These are phyloP conservation scores for Cheilosia vernalis DNA, from an alignment of 2,888 invertebrate genomes.

Conservation along the genomic window DNA sequence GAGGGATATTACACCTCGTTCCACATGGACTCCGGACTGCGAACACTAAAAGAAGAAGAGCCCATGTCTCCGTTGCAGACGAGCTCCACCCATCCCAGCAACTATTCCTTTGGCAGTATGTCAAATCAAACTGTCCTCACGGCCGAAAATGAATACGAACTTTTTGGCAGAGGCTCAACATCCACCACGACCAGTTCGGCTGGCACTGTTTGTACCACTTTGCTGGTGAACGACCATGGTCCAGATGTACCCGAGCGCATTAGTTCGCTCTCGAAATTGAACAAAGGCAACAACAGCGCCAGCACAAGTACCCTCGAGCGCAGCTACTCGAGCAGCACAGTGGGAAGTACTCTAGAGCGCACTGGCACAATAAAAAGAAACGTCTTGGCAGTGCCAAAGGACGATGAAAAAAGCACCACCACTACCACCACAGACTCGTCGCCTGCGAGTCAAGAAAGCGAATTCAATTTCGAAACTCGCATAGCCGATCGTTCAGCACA, in stretches of 20 bases:
- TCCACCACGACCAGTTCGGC: conserved; percentile 96
- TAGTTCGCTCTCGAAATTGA: conserved; percentile 88
- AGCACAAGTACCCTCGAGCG: conserved; percentile 86
- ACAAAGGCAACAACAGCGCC: conserved; percentile 84
- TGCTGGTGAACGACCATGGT: conserved; percentile 89
- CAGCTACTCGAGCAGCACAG: conserved; percentile 84
- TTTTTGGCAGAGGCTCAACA: conserved; percentile 95
- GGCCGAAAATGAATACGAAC: conserved; percentile 94
- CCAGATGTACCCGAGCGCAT: conserved; percentile 93
- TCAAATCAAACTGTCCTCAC: conserved; percentile 88
- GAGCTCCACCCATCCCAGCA: conserved; percentile 86
- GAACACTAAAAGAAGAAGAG: conserved; percentile 91
- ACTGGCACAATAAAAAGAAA: conserved; percentile 84
- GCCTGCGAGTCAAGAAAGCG: conserved; percentile 81
- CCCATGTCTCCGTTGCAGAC: conserved; percentile 90
- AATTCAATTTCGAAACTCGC: conserved; percentile 79
- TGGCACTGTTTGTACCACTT: conserved; percentile 93
- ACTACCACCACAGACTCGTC: conserved; percentile 62
- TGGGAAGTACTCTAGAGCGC: conserved; percentile 83
- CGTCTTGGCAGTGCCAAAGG: conserved; percentile 83
- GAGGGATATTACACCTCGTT: conserved; percentile 99
- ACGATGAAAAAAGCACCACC: conserved; percentile 77
- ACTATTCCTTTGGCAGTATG: conserved; percentile 88
- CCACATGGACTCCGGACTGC: conserved; percentile 97
- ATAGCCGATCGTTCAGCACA: conserved; percentile 77